Percentiles rank a stretch among this genome's conserved stretches.
These are phyloP conservation scores for Drosophila rufa DNA, from an alignment of 1,140 invertebrate genomes.

Conservation along the genomic window DNA sequence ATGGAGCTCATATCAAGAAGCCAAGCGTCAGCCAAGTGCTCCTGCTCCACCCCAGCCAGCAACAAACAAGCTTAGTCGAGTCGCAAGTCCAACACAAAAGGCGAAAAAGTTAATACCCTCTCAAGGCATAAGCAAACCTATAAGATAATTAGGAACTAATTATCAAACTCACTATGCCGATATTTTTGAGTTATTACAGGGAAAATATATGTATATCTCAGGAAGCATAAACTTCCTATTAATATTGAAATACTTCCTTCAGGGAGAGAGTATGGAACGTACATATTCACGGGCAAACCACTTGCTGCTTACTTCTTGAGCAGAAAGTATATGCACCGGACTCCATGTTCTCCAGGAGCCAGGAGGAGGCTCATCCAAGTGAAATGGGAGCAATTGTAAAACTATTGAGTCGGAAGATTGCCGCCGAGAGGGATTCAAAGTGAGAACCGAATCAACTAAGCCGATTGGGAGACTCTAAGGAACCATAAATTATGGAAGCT, in stretches of 20 bases:
- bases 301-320: neutral
- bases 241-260: neutral
- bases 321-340: constrained; percentile 7
- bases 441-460: constrained; percentile 16
- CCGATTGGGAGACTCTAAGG: neutral
- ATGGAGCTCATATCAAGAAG: constrained; percentile 63
- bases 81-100: constrained; percentile 29
- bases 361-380: constrained; percentile 6
- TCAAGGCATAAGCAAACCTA: no score
- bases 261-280: neutral
- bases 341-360: neutral
- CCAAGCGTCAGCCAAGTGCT: constrained; percentile 60
- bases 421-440: neutral
- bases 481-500: constrained; percentile 68
- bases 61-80: constrained; percentile 26
- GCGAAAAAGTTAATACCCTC: neutral
- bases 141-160: no score
- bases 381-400: constrained; percentile 22
- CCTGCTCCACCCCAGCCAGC: constrained; percentile 8
- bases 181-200: no score
- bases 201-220: neutral
- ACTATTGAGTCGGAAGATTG: constrained; percentile 18
- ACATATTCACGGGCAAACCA: neutral
- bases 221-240: neutral
- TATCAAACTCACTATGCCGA: no score